Base-by-base conservation (phyloP, 2,797 vertebrate genomes). In the Tauraco hartlaubi region DNA sequence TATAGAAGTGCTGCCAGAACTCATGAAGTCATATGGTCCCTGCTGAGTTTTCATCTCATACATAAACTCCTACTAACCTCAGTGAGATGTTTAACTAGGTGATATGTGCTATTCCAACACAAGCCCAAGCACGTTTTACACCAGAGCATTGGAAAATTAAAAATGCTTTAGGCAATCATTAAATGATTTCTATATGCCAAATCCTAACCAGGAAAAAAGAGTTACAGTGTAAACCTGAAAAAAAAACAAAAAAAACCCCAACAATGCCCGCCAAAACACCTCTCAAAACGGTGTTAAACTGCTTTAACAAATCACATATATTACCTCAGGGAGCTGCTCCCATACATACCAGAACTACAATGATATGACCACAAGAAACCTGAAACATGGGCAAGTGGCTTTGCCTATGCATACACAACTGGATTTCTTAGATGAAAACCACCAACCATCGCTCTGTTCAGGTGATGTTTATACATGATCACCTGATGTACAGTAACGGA, bases 201-300 rank as follows among this genome's bases (percentile, higher is more conserved):
- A 91, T 19, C 5, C 21, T 66, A 59, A 8, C 22, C 25, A 15
- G 29, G n/a, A 79, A 67, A 26, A 49, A 2, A 59, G 44, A 61
- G 37, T 39, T 90, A 64, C 31, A 62, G 29, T 56, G 16, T 33
- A 77, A 90, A 67, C n/a, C 35, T 35, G 43, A 78, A 82, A 78
- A 85, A 35, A 35, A 35, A 35, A 35, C 35, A 35, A 35, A 35
- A 46, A 72, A 68, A 8, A 0, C 1, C 2, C 23, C 29, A 64
- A 26, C 12, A 39, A 17, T 3, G 3, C 20, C 3, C 8, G 4
- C 29, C 25, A 8, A 28, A 6, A 2, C 6, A 11, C 22, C 49
- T 17, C 26, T 18, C 26, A 52, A 87, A 64, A 77, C 20, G 1
- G 19, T n/a, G 21, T 71, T 61, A 64, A 88, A 61, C 11, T 68